Conservation (phyloP, 1,140 invertebrate genomes). For the Drosophila melanogaster region Release_6_plus_ISO1_MT NC_004354.4:22798501-22799000, state of each 20-base stretch:
- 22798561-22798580: slow-evolving; percentile 42
- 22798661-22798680: slow-evolving; percentile 16
- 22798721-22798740: slow-evolving; percentile 48
- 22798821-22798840: slow-evolving; percentile 2
- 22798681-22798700: slow-evolving; percentile 12
- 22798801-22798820: not conserved
- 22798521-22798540: slow-evolving; percentile 54
- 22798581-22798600: slow-evolving; percentile 27
- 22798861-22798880: no score
- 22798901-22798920: not conserved
- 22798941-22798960: no score
- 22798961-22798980: no score
- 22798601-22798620: slow-evolving; percentile 65
- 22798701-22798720: slow-evolving; percentile 10
- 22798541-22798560: slow-evolving; percentile 23
- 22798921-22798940: not conserved
- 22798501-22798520: slow-evolving; percentile 76
- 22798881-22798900: slow-evolving; percentile 9
- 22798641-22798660: slow-evolving; percentile 57
- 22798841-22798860: slow-evolving; percentile 9
- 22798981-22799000: no score
- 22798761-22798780: slow-evolving; percentile 30
- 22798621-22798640: slow-evolving; percentile 79
- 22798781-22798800: not conserved
- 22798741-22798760: slow-evolving; percentile 62